A percentile compares a stretch with the other conserved stretches of the same genome.
Evolutionary conservation across 2,888 invertebrate genomes (phyloP).

Genomic region (Piscicola geometra): DNA sequence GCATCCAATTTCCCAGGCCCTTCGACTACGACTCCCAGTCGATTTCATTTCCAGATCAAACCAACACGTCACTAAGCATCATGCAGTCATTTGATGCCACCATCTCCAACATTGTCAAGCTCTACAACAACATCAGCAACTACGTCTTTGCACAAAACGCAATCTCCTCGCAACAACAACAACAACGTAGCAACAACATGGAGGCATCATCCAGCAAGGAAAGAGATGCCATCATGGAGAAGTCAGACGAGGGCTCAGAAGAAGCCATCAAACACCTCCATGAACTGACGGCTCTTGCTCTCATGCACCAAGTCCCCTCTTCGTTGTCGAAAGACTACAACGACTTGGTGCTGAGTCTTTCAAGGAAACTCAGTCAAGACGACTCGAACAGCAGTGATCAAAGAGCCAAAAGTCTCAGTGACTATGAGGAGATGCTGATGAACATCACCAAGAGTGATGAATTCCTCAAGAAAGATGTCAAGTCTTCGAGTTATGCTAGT

Average conservation of each 20-base stretch:
- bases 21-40: constrained; percentile 4
- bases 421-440: background rate
- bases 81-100: constrained; percentile 29
- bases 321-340: background rate
- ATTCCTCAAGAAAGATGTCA: background rate
- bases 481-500: background rate
- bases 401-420: background rate
- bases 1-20: constrained; percentile 6
- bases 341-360: background rate
- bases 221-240: background rate
- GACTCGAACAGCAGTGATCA: background rate
- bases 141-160: background rate
- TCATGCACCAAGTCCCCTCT: background rate
- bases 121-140: constrained; percentile 30
- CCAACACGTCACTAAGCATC: background rate
- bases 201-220: too few relatives aligned
- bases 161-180: background rate
- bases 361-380: too few relatives aligned
- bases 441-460: background rate
- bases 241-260: background rate
- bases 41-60: background rate
- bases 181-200: too few relatives aligned
- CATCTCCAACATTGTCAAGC: constrained; percentile 29
- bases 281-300: too few relatives aligned
- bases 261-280: background rate